phyloP scores from a whole-genome alignment of 2,797 vertebrate species.

The Tauraco hartlaubi region DNA sequence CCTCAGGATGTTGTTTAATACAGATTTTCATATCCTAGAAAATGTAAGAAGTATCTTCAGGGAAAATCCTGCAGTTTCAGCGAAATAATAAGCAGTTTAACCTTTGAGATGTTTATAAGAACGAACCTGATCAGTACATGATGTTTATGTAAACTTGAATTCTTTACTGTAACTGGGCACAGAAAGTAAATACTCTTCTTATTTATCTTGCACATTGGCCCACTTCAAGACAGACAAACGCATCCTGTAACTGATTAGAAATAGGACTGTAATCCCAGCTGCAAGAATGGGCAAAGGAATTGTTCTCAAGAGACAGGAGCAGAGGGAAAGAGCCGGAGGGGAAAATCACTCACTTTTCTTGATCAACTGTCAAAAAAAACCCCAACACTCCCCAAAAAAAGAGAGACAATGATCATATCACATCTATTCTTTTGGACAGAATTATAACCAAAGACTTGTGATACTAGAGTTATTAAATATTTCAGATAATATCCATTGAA shows the following conservation, averaged over 20 bases:
- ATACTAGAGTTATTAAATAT: neutral
- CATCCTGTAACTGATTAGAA: slow-evolving; percentile 33
- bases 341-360: slow-evolving; percentile 42
- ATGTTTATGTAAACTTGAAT: neutral
- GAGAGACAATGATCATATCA: neutral
- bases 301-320: slow-evolving; percentile 33
- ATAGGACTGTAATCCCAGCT: neutral
- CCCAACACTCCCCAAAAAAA: neutral
- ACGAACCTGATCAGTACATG: neutral
- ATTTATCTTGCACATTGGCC: slow-evolving; percentile 5
- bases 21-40: neutral
- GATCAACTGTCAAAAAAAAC: neutral
- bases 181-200: slow-evolving; percentile 5
- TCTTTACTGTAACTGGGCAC: neutral
- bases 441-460: neutral
- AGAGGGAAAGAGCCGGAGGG: neutral
- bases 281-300: slow-evolving; percentile 36
- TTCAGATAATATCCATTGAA: neutral
- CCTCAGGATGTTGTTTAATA: neutral
- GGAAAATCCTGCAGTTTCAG: neutral
- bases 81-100: neutral
- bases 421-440: neutral
- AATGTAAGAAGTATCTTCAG: neutral
- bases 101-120: neutral
- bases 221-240: neutral